phyloP scores from a whole-genome alignment of 2,113 vertebrate species.

The Engraulis encrasicolus region DNA sequence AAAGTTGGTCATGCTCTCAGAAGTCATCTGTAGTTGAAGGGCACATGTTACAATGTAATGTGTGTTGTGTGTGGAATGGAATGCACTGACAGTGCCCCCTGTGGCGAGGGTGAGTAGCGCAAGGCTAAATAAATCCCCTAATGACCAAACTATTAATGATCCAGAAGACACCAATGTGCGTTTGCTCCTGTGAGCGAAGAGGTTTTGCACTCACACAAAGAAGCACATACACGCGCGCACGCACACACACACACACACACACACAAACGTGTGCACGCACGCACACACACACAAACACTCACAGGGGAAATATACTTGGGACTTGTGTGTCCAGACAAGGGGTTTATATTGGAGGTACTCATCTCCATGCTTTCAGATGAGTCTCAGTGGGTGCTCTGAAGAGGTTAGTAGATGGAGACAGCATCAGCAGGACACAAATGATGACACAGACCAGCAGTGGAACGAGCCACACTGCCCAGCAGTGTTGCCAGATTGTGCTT shows the following conservation, averaged over 20 bases:
- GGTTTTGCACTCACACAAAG: too few species aligned
- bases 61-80: too few species aligned
- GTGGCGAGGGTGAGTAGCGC: neutral
- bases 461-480: neutral
- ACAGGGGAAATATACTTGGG: neutral
- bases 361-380: constrained; percentile 4
- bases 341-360: neutral
- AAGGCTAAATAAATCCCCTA: neutral
- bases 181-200: too few species aligned
- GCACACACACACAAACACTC: neutral
- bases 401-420: neutral
- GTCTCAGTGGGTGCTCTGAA: neutral
- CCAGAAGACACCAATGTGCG: too few species aligned
- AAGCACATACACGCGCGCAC: too few species aligned
- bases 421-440: neutral
- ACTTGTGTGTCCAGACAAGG: neutral
- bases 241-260: constrained; percentile 6
- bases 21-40: constrained; percentile 22
- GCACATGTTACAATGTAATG: constrained; percentile 50
- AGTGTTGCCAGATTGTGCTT: too few species aligned
- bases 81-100: constrained; percentile 15
- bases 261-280: constrained; percentile 9
- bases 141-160: neutral
- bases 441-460: neutral
- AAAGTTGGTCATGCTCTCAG: neutral